Conservation (phyloP, 2,113 vertebrate genomes). For the Corythornis cristatus region DNA sequence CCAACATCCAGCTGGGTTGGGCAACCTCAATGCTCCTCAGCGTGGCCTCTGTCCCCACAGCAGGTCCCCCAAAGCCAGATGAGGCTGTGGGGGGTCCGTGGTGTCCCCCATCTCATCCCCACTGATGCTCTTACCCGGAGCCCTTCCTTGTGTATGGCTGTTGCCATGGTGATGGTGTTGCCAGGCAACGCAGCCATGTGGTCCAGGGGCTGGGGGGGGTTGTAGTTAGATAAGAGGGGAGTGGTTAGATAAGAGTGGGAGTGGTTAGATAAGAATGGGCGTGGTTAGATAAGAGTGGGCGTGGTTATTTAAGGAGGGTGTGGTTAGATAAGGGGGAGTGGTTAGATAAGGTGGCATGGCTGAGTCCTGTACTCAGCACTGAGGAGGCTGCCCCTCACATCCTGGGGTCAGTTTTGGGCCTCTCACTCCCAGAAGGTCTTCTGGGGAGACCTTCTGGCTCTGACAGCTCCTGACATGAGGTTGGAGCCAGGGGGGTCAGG, state of each 20-base stretch:
- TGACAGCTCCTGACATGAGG: too few relatives aligned
- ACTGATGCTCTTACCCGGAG: neutral
- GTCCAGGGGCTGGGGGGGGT: too few relatives aligned
- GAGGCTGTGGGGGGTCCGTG: too few relatives aligned
- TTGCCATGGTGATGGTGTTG: neutral
- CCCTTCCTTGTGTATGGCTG: neutral
- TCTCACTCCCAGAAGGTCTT: too few relatives aligned
- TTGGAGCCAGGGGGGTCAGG: too few relatives aligned
- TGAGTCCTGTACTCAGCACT: too few relatives aligned
- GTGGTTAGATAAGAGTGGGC: rapidly evolving
- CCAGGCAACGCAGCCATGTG: neutral
- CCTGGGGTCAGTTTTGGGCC: too few relatives aligned
- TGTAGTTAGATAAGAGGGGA: rapidly evolving
- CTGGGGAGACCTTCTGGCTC: too few relatives aligned
- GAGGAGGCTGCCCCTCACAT: too few relatives aligned
- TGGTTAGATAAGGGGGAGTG: rapidly evolving
- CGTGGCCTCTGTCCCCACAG: neutral
- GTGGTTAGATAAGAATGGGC: neutral
- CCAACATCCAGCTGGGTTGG: too few relatives aligned
- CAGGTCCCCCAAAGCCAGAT: too few relatives aligned
- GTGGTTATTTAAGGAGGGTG: neutral
- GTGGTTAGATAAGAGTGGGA: rapidly evolving
- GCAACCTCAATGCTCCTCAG: neutral
- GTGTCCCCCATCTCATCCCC: neutral
- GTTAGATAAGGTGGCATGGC: too few relatives aligned